phyloP scores from a whole-genome alignment of 2,113 vertebrate genomes.

The Dromiciops gliroides region DNA sequence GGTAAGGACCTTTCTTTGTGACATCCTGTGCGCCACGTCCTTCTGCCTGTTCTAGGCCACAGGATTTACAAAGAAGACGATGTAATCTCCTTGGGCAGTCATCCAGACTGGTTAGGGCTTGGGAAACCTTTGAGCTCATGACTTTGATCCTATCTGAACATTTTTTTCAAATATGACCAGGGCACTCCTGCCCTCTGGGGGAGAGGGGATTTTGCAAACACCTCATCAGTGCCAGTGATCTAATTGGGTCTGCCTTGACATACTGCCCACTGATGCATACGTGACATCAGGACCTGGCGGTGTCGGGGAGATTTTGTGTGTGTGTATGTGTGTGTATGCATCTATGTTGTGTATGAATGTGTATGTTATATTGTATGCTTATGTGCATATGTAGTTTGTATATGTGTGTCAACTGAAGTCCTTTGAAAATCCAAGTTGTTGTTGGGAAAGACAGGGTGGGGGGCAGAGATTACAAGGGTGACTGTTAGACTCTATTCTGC shows the following conservation, averaged over 20 bases:
- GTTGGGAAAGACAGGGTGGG: not conserved
- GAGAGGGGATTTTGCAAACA: not conserved
- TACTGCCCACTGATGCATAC: not conserved
- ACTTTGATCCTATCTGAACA: not conserved
- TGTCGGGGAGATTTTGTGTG: not conserved
- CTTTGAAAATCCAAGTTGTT: not conserved
- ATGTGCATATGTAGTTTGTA: accelerated
- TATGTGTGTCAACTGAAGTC: not conserved
- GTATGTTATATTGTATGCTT: not conserved
- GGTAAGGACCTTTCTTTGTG: not conserved
- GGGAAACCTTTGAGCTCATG: not conserved
- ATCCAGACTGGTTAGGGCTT: not conserved
- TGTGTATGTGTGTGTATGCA: not conserved
- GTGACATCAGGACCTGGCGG: not conserved
- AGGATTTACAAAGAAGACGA: not conserved
- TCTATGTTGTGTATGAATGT: not conserved
- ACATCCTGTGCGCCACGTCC: not conserved
- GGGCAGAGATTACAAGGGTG: not conserved
- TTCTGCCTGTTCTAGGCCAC: not conserved
- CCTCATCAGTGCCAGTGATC: not conserved
- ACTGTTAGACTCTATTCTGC: not conserved
- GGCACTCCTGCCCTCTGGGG: not conserved
- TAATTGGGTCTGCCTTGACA: not conserved
- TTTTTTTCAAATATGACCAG: not conserved
- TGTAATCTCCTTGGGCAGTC: not conserved